Percentiles rank a stretch among this genome's conserved stretches.
Evolutionary conservation across 2,888 invertebrate genomes (phyloP).

Genomic region (Chromoteleia sp.): DNA sequence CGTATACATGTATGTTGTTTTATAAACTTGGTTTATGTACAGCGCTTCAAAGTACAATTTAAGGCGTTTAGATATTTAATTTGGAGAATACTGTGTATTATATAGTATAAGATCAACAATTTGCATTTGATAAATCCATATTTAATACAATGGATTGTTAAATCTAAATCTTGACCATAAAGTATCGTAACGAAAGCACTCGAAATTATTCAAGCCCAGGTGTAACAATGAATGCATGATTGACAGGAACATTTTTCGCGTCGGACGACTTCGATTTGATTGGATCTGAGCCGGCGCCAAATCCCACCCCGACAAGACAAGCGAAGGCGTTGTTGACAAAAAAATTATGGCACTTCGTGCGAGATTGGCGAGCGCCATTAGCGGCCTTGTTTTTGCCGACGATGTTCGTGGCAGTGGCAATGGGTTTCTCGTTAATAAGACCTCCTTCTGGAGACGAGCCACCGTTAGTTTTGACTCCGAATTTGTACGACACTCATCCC

Average conservation of each 20-base stretch:
- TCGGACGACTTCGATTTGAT: conserved; percentile 72
- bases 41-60: no score
- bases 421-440: conserved; percentile 89
- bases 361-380: conserved; percentile 87
- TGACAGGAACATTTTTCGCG: conserved; percentile 42
- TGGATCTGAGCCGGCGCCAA: conserved; percentile 72
- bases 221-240: conserved; percentile 24
- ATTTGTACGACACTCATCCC: conserved; percentile 85
- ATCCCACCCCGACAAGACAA: conserved; percentile 77
- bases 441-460: conserved; percentile 88
- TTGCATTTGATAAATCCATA: no score
- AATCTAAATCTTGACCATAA: no score
- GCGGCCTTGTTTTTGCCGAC: conserved; percentile 87
- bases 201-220: not conserved
- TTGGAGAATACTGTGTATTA: no score
- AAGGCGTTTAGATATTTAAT: no score
- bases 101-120: no score
- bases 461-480: conserved; percentile 85
- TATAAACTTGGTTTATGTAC: no score
- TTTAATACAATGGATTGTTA: no score
- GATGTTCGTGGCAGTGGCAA: conserved; percentile 88
- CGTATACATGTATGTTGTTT: no score
- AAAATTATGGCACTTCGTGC: conserved; percentile 86
- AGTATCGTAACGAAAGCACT: no score
- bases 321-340: conserved; percentile 86